Evolutionary conservation across 2,888 invertebrate genomes (phyloP).

Genomic region (Isoperla grammatica): DNA sequence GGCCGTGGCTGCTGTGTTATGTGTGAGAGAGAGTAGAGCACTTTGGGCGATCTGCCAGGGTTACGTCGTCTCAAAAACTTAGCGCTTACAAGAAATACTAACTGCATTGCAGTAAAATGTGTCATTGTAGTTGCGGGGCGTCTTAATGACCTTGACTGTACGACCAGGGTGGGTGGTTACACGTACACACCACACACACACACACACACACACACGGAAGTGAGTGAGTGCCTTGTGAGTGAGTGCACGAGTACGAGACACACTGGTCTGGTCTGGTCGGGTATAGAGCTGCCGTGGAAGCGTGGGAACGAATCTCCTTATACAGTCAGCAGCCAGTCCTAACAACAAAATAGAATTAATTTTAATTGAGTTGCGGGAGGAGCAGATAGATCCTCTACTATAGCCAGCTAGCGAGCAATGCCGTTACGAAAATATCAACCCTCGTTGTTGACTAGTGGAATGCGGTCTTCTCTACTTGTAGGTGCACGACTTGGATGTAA

Average conservation of each 20-base stretch:
- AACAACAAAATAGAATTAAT: constrained; percentile 18
- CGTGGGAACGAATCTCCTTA: background rate
- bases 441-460: no score
- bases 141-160: no score
- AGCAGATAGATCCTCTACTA: background rate
- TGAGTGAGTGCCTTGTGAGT: no score
- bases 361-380: constrained; percentile 19
- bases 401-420: no score
- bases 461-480: no score
- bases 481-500: no score
- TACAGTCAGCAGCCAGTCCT: background rate
- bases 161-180: no score
- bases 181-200: no score
- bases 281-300: background rate
- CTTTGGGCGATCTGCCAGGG: background rate
- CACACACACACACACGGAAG: no score
- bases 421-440: constrained; percentile 6
- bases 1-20: background rate
- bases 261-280: no score
- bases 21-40: background rate
- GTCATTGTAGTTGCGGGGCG: no score
- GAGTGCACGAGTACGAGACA: no score
- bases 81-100: background rate
- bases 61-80: background rate
- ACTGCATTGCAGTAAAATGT: constrained; percentile 4